These are phyloP conservation scores for Seriola dumerili DNA, from an alignment of 2,113 vertebrate species.

Conservation along the genomic window DNA sequence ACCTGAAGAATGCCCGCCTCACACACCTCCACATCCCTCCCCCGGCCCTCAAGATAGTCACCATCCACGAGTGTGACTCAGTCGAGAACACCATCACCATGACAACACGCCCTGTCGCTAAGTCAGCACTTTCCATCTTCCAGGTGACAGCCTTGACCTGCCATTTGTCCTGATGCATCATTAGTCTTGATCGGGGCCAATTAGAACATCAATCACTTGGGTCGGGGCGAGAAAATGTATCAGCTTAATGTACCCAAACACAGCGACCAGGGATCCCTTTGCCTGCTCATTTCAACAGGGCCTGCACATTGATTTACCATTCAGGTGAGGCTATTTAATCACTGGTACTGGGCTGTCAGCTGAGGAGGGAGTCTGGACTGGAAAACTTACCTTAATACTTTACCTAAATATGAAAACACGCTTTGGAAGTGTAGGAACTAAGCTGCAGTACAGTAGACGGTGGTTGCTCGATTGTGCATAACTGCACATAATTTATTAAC, in stretches of 20 bases:
- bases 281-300: slow-evolving; percentile 34
- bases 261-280: slow-evolving; percentile 14
- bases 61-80: slow-evolving; percentile 96
- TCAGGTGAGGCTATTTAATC: slow-evolving; percentile 30
- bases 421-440: background rate
- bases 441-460: background rate
- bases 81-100: slow-evolving; percentile 90
- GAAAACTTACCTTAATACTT: background rate
- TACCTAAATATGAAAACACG: slow-evolving; percentile 4
- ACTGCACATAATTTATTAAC: background rate
- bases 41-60: slow-evolving; percentile 92
- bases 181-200: slow-evolving; percentile 44
- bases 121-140: slow-evolving; percentile 95
- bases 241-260: slow-evolving; percentile 54
- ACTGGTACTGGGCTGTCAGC: background rate
- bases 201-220: slow-evolving; percentile 50
- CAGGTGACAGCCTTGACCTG: slow-evolving; percentile 85
- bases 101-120: slow-evolving; percentile 84
- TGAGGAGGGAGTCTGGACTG: background rate
- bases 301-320: slow-evolving; percentile 56
- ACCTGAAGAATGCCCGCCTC: slow-evolving; percentile 96
- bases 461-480: background rate
- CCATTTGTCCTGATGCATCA: slow-evolving; percentile 26
- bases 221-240: slow-evolving; percentile 14
- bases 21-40: slow-evolving; percentile 92